Conservation (phyloP, 2,797 vertebrate genomes). For the Scomberomorus guttatus region DNA sequence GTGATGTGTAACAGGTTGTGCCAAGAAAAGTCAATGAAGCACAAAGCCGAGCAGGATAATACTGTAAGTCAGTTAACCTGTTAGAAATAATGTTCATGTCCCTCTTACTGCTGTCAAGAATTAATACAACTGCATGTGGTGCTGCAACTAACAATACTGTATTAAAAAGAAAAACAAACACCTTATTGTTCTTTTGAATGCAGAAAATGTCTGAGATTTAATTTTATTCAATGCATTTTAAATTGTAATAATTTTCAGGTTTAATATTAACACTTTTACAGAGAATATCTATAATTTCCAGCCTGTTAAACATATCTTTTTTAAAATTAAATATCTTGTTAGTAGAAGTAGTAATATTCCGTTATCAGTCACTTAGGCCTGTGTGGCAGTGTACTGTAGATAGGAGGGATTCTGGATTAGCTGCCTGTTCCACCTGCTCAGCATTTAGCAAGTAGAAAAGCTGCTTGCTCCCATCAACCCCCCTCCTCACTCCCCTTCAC, state of each 20-base stretch:
- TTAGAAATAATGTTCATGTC: conserved; percentile 3
- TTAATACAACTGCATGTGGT: neutral
- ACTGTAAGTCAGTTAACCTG: neutral
- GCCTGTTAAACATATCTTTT: neutral
- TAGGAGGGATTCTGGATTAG: conserved; percentile 79
- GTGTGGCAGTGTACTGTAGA: neutral
- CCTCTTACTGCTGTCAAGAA: neutral
- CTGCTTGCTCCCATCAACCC: conserved; percentile 66
- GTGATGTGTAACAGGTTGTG: no score
- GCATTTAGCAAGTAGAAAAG: conserved; percentile 80
- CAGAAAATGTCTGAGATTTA: neutral
- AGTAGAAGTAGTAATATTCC: neutral
- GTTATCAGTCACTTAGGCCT: conserved; percentile 1
- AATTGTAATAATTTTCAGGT: neutral
- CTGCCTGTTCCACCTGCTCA: conserved; percentile 83
- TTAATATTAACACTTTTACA: no score
- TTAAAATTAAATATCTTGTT: neutral
- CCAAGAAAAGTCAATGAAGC: neutral
- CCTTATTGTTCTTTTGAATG: neutral
- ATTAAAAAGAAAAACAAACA: neutral
- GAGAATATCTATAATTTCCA: neutral
- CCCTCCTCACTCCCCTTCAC: neutral
- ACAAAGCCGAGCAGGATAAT: neutral
- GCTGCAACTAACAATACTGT: neutral
- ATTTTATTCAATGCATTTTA: neutral